phyloP scores from a whole-genome alignment of 1,140 invertebrate species.

The Belonocnema kinseyi region DNA sequence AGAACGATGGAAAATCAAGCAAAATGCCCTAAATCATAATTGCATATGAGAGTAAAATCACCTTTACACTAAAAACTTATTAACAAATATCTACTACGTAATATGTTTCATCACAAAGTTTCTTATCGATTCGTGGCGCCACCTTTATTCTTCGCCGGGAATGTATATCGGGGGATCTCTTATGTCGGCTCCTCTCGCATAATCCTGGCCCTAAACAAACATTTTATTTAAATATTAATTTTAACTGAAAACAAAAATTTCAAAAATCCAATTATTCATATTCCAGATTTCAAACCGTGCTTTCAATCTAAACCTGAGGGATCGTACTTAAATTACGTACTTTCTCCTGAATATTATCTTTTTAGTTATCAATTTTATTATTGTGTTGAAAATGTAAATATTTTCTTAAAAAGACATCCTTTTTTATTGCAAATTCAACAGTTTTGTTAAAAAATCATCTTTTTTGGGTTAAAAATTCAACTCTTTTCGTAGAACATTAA shows the following conservation, averaged over 20 bases:
- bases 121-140: constrained; percentile 26
- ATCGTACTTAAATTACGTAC: too few species aligned
- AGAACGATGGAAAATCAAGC: background rate
- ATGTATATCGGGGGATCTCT: constrained; percentile 49
- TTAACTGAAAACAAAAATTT: background rate
- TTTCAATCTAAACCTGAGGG: too few species aligned
- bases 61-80: constrained; percentile 40
- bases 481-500: too few species aligned
- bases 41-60: constrained; percentile 3
- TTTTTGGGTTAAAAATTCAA: too few species aligned
- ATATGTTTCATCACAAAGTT: constrained; percentile 31
- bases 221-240: background rate
- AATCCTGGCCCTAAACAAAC: constrained; percentile 55
- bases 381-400: too few species aligned
- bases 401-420: too few species aligned
- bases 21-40: background rate
- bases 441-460: too few species aligned
- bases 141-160: constrained; percentile 43
- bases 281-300: too few species aligned
- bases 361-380: too few species aligned
- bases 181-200: constrained; percentile 55
- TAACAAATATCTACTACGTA: constrained; percentile 31
- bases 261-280: background rate
- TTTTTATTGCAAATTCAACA: too few species aligned
- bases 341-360: too few species aligned